Evolutionary conservation across 2,888 invertebrate species (phyloP), one percentile per base, ranked within the genome.

Genomic region (Spisula solida): DNA sequence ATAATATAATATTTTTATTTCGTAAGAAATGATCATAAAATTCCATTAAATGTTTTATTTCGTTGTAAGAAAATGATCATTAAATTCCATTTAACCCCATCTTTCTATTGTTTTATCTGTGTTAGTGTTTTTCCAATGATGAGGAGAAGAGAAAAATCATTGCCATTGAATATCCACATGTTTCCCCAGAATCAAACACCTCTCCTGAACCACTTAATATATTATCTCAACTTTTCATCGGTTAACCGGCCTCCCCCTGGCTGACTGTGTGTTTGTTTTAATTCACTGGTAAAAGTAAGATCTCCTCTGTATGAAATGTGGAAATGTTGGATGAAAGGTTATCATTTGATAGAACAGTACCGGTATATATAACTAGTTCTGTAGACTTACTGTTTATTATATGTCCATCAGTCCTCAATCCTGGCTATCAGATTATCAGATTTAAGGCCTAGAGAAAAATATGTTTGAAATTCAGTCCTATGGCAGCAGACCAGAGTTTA

Each of bases 91-190:
- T 51, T 66, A 66, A 66, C n/a, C 56, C n/a, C n/a, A 66, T 25
- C 60, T 25, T 25, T 0, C 0, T 25, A 66, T 66, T 66, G 60
- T 66, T 66, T 66, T 66, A 66, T 25, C n/a, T 4, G n/a, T 25
- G 60, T 66, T 25, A 66, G 25, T 66, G 60, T 20, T 25, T 66
- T 25, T 0, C 25, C n/a, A 66, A 25, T 41, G 41, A 5, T 5
- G 41, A 66, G n/a, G 25, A 66, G 25, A 10, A 0, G 1, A 66
- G n/a, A 25, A 66, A n/a, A 66, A 25, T n/a, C 25, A 66, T 66
- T n/a, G 60, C 25, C 60, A 66, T 66, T 66, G 25, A 66, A 25
- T 25, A 66, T 66, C 60, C 25, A 66, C 60, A 66, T 66, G 60
- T 66, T 41, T 41, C 8, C 2, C 60, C 25, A 66, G 25, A 10